Evolutionary conservation across 2,797 vertebrate species (phyloP).

Genomic region (Myripristis murdjan): DNA sequence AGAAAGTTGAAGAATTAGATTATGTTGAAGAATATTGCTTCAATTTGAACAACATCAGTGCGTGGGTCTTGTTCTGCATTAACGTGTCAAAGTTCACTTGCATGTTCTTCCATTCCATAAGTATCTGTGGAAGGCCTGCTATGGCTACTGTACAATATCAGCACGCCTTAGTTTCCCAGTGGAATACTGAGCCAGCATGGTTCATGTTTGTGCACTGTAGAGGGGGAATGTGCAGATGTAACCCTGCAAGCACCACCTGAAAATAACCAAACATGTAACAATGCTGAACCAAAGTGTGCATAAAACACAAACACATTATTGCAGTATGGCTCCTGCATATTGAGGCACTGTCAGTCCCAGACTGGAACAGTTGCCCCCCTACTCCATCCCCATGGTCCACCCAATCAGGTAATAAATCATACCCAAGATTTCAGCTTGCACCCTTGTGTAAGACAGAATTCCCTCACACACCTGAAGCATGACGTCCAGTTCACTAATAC

Average conservation of each 20-base stretch:
- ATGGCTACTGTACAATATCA: no score
- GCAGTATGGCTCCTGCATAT: not conserved
- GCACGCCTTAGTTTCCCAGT: no score
- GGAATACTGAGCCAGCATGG: no score
- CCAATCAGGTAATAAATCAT: slow-evolving; percentile 72
- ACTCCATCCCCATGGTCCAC: slow-evolving; percentile 19
- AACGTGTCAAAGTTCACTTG: no score
- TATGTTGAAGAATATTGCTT: not conserved
- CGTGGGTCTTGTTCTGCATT: not conserved
- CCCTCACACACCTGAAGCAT: slow-evolving; percentile 43
- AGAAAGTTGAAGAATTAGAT: no score
- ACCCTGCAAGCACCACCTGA: not conserved
- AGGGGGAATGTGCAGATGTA: no score
- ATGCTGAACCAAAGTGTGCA: slow-evolving; percentile 14
- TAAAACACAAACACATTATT: no score
- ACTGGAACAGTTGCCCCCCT: slow-evolving; percentile 32
- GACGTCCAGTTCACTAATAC: slow-evolving; percentile 32
- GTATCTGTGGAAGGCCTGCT: no score
- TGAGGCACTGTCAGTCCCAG: slow-evolving; percentile 12
- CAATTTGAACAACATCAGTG: not conserved
- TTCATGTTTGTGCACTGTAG: no score
- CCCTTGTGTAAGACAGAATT: slow-evolving; percentile 69
- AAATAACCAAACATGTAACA: not conserved
- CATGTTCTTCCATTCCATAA: no score
- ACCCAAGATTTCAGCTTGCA: slow-evolving; percentile 71